Base-by-base conservation (phyloP, 53 echinoderm and acorn worm genomes). In the Zoroaster sp. region DNA sequence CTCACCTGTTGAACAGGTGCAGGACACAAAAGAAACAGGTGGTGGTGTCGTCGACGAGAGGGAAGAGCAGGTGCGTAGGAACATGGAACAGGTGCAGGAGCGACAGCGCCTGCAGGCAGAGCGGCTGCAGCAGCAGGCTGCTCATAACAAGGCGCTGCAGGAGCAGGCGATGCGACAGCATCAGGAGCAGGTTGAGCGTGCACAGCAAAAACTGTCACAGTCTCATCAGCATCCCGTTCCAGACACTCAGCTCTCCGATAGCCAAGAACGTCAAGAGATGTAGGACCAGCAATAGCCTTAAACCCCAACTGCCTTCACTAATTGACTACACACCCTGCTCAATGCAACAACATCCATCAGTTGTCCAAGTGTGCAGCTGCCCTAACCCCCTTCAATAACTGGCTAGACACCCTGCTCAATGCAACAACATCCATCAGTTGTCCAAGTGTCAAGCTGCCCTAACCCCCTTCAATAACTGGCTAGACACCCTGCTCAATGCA, bases 111-210 rank as follows among this genome's bases (percentile, higher is more conserved):
- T 46, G 65, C 81, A 82, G 73, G 47, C 59, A 13, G 40, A 82
- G 70, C 40, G 38, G 65, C 82, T 89, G 31, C 72, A 81, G 82
- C 73, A 82, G 44, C 90, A 89, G 74, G 82, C 81, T n/a, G 74
- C 82, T 10, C 73, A 59, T 4, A 89, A 89, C 73, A 72, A 73
- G 38, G 88, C 88, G 31, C 18, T 23, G 43, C 78, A 77, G 44
- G 23, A 75, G 35, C 23, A 77, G 36, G 68, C 88, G 9, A 40
- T 12, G 11, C 40, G 52, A 25, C 37, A 30, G 68, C 77, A 85
- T 13, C 44, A 37, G 12, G 49, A 45, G 20, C 70, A 46, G 37
- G 51, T 40, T 54, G 34, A 33, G 35, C 54, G 30, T 15, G 77
- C 51, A 17, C 79, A 40, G 39, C 79, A 12, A 28, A 59, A 59